Evolutionary conservation across 2,113 vertebrate genomes (phyloP).

Genomic region (Misgurnus mizolepis): DNA sequence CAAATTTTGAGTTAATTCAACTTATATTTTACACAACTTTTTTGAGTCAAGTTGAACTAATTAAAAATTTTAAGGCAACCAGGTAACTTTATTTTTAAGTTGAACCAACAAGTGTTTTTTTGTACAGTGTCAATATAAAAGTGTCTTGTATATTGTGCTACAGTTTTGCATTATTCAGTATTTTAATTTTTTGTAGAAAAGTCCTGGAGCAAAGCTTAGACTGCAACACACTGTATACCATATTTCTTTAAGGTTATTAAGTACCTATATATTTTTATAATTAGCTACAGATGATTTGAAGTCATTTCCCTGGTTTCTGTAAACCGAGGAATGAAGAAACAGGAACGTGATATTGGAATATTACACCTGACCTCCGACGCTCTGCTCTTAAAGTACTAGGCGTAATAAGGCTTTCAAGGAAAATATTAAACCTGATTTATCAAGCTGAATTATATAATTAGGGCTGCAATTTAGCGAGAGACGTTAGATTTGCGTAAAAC

Average conservation of each 20-base stretch:
- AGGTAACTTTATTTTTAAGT: no score
- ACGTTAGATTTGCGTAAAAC: constrained; percentile 62
- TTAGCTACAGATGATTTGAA: background rate
- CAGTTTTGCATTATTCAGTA: no score
- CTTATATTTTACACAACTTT: no score
- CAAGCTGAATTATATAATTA: constrained; percentile 66
- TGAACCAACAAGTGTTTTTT: no score
- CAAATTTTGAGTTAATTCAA: no score
- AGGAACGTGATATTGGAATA: constrained; percentile 42
- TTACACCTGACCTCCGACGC: constrained; percentile 40
- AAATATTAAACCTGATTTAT: constrained; percentile 60
- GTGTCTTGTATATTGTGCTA: no score
- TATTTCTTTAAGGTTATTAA: background rate
- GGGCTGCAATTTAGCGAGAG: constrained; percentile 58
- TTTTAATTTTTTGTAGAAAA: no score
- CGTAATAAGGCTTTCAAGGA: constrained; percentile 55
- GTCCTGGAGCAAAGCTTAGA: no score
- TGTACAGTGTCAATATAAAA: no score
- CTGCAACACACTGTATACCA: background rate
- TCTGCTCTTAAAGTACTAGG: constrained; percentile 42
- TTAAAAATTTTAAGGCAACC: no score
- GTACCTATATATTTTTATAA: background rate
- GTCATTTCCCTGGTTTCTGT: constrained; percentile 1
- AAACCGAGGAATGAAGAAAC: constrained; percentile 44
- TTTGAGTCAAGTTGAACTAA: no score